These are phyloP conservation scores for Rhopalosiphum nymphaeae DNA, from an alignment of 2,888 invertebrate species.

Conservation along the genomic window DNA sequence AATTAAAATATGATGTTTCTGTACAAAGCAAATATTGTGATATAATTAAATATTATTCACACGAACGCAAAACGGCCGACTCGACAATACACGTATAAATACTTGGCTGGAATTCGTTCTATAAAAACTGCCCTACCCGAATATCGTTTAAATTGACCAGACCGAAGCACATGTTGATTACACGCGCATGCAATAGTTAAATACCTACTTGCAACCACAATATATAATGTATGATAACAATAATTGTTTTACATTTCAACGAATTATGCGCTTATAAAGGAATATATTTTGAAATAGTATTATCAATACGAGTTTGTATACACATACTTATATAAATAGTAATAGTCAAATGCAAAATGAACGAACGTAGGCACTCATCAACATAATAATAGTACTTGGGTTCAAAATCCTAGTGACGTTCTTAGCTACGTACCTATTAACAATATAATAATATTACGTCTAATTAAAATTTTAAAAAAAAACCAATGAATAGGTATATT, in stretches of 20 bases:
- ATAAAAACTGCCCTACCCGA: constrained; percentile 34
- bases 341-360: neutral
- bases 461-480: neutral
- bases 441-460: neutral
- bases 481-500: neutral
- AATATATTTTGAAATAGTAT: neutral
- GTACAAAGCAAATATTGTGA: neutral
- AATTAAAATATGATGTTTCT: neutral
- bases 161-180: neutral
- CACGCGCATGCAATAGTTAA: neutral
- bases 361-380: neutral
- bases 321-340: neutral
- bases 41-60: neutral
- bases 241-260: neutral
- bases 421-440: neutral
- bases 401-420: neutral
- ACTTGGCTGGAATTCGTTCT: neutral
- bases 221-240: neutral
- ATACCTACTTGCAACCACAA: neutral
- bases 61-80: neutral
- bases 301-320: neutral
- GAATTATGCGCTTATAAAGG: neutral
- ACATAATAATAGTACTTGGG: neutral
- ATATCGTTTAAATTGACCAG: constrained; percentile 12
- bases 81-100: neutral